phyloP scores from a whole-genome alignment of 2,888 invertebrate species.

The Dolichomitus sp. region DNA sequence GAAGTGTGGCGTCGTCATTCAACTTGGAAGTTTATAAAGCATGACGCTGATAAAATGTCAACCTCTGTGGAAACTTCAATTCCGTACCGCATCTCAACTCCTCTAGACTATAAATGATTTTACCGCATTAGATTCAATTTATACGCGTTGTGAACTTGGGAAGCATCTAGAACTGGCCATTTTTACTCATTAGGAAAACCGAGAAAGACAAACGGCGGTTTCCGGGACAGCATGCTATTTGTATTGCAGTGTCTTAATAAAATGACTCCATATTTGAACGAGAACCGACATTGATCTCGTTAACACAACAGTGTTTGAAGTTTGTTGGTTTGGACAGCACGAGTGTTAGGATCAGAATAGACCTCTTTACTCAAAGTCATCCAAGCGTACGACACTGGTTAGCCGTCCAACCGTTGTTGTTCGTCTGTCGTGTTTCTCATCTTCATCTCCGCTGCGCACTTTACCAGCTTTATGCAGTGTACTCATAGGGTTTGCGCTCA shows the following conservation, averaged over 20 bases:
- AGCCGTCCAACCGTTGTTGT: slow-evolving; percentile 4
- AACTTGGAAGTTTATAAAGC: too few relatives aligned
- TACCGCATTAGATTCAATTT: too few relatives aligned
- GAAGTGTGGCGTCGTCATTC: too few relatives aligned
- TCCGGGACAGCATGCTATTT: too few relatives aligned
- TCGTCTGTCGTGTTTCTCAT: slow-evolving; percentile 1
- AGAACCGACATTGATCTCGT: background rate
- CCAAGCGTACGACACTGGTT: slow-evolving; percentile 1
- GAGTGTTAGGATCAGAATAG: background rate
- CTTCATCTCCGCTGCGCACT: slow-evolving; percentile 18
- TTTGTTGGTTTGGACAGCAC: background rate
- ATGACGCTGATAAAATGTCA: too few relatives aligned
- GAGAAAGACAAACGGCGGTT: too few relatives aligned
- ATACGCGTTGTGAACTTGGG: too few relatives aligned
- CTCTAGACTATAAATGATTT: too few relatives aligned
- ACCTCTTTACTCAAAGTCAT: background rate
- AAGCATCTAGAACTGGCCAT: too few relatives aligned
- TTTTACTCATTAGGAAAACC: too few relatives aligned
- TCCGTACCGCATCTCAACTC: too few relatives aligned
- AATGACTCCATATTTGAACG: background rate
- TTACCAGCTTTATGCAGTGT: slow-evolving; percentile 3
- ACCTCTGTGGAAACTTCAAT: too few relatives aligned
- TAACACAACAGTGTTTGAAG: background rate
- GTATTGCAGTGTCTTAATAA: background rate
- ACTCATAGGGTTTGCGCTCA: slow-evolving; percentile 21